These are phyloP conservation scores for Parelbella ahira DNA, from an alignment of 2,888 invertebrate genomes.

Conservation along the genomic window DNA sequence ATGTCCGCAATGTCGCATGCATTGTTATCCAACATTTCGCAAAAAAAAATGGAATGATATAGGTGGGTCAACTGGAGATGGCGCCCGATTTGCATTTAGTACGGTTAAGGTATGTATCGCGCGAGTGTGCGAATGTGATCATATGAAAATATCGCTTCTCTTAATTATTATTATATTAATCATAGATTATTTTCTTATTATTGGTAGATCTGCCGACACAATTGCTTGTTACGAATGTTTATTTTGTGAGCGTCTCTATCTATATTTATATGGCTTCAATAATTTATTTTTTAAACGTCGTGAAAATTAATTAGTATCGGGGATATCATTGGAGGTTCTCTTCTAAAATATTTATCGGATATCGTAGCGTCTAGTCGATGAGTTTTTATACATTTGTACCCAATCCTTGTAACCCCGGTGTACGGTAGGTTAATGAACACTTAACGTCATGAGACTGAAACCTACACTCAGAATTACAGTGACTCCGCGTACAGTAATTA, in stretches of 20 bases:
- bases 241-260: constrained; percentile 49
- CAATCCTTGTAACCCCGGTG: constrained; percentile 5
- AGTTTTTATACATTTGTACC: constrained; percentile 43
- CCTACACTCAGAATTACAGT: constrained; percentile 41
- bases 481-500: constrained; percentile 45
- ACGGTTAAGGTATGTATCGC: constrained; percentile 55
- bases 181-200: constrained; percentile 58
- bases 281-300: constrained; percentile 62
- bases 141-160: constrained; percentile 60
- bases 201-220: constrained; percentile 63
- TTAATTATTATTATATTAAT: constrained; percentile 46
- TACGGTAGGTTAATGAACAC: constrained; percentile 41
- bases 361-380: constrained; percentile 71
- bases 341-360: constrained; percentile 62
- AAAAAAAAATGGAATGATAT: constrained; percentile 44
- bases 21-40: constrained; percentile 63
- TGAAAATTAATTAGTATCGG: constrained; percentile 39
- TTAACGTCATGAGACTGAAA: constrained; percentile 51
- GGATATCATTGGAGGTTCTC: constrained; percentile 36
- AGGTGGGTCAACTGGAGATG: constrained; percentile 43
- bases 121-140: constrained; percentile 64
- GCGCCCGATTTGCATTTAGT: constrained; percentile 54
- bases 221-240: constrained; percentile 56
- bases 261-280: constrained; percentile 50
- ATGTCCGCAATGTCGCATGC: constrained; percentile 60